Percentiles rank a stretch among this genome's conserved stretches.
Evolutionary conservation across 2,113 vertebrate species (phyloP).

Genomic region (Mugil cephalus): DNA sequence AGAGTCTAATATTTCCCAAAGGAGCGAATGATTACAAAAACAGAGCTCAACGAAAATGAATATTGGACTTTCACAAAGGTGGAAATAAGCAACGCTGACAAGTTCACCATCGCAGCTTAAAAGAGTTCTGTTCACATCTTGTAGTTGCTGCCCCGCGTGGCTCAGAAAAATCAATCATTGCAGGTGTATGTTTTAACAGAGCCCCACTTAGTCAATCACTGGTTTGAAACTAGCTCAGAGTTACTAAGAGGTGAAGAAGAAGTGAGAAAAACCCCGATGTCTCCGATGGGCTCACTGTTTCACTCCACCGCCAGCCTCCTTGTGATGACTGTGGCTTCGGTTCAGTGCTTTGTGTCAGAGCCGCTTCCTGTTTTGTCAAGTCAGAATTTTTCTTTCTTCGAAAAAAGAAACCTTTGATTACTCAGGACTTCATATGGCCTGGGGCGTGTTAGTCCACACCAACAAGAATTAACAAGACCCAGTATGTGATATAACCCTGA

Average conservation of each 20-base stretch:
- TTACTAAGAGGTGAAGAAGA: background rate
- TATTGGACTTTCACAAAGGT: background rate
- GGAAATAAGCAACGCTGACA: background rate
- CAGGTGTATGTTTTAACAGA: background rate
- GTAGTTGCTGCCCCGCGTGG: background rate
- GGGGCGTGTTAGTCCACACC: slow-evolving; percentile 12
- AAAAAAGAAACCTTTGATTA: slow-evolving; percentile 33
- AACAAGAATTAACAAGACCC: slow-evolving; percentile 30
- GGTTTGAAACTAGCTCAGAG: background rate
- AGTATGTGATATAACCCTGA: slow-evolving; percentile 31
- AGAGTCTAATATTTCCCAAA: background rate
- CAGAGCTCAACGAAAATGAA: background rate
- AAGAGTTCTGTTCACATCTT: background rate
- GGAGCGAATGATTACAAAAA: background rate
- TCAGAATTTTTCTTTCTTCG: slow-evolving; percentile 30
- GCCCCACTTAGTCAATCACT: background rate
- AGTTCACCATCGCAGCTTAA: background rate
- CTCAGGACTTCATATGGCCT: slow-evolving; percentile 19
- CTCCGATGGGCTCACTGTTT: slow-evolving; percentile 3
- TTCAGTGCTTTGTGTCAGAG: slow-evolving; percentile 9
- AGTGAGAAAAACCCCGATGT: background rate
- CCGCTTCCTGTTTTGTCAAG: slow-evolving; percentile 10
- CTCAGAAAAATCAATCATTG: background rate
- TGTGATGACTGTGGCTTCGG: background rate
- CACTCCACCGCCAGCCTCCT: background rate